Evolutionary conservation across 1,140 invertebrate species (phyloP).

Genomic region (Odontomachus brunneus): DNA sequence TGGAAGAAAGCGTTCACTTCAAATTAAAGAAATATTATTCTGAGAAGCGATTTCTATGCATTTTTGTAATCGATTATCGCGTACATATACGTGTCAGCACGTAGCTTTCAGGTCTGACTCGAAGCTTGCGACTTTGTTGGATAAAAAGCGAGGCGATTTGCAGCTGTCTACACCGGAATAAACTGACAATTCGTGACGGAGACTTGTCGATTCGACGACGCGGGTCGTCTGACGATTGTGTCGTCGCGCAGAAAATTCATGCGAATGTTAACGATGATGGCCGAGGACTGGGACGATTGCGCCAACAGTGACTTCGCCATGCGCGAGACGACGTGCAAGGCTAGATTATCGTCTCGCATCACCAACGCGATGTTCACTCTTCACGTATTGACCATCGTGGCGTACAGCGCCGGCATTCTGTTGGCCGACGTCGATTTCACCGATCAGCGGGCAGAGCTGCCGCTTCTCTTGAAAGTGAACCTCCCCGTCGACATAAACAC

Average conservation of each 20-base stretch:
- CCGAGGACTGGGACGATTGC: constrained; percentile 50
- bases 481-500: constrained; percentile 35
- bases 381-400: constrained; percentile 27
- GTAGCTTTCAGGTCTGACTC: too few species aligned
- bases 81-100: too few species aligned
- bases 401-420: constrained; percentile 15
- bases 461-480: constrained; percentile 23
- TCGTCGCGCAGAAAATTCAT: constrained; percentile 24
- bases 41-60: too few species aligned
- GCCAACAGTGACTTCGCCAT: background rate
- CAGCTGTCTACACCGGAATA: too few species aligned
- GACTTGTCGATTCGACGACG: too few species aligned
- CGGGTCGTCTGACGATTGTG: too few species aligned
- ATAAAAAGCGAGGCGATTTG: too few species aligned
- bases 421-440: constrained; percentile 19
- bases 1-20: too few species aligned
- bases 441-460: background rate
- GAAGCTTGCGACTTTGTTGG: too few species aligned
- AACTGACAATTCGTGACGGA: too few species aligned
- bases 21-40: too few species aligned
- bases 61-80: too few species aligned
- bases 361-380: constrained; percentile 40
- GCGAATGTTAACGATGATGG: constrained; percentile 37
- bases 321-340: constrained; percentile 20
- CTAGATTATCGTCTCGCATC: constrained; percentile 19